Percentiles rank a stretch among this genome's conserved stretches.
phyloP scores from a whole-genome alignment of 2,888 invertebrate species.

The Rhagophthalmus giganteus region DNA sequence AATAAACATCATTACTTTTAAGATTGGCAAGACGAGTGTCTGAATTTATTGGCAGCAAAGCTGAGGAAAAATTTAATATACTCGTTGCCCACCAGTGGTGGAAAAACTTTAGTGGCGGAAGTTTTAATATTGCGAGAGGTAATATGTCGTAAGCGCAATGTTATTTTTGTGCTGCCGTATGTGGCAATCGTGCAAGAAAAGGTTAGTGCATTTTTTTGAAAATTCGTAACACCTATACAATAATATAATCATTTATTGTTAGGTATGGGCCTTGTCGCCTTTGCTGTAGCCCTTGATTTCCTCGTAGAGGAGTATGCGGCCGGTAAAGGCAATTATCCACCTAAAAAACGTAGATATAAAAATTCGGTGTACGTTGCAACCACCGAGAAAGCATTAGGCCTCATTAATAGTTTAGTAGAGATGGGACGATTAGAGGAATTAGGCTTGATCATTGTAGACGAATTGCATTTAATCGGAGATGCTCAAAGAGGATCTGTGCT shows the following conservation, averaged over 20 bases:
- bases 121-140: constrained; percentile 88
- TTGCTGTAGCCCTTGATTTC: constrained; percentile 86
- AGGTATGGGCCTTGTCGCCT: constrained; percentile 82
- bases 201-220: constrained; percentile 56
- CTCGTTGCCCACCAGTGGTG: constrained; percentile 94
- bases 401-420: constrained; percentile 86
- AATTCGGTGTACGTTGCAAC: constrained; percentile 88
- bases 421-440: constrained; percentile 71
- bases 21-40: constrained; percentile 96
- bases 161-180: constrained; percentile 88
- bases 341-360: constrained; percentile 72
- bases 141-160: constrained; percentile 78
- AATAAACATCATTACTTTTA: too few species aligned
- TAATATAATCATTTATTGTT: constrained; percentile 36
- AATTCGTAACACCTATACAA: not conserved
- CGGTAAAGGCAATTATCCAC: constrained; percentile 82
- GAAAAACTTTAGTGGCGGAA: constrained; percentile 96
- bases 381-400: constrained; percentile 88
- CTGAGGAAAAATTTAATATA: constrained; percentile 83
- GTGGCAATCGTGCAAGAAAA: constrained; percentile 98
- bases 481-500: constrained; percentile 80
- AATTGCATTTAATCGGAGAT: constrained; percentile 92
- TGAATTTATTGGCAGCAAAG: constrained; percentile 74
- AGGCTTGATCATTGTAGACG: constrained; percentile 85
- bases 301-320: constrained; percentile 94